Base-by-base conservation (phyloP, 2,113 vertebrate genomes). In the Hypanus sabinus region DNA sequence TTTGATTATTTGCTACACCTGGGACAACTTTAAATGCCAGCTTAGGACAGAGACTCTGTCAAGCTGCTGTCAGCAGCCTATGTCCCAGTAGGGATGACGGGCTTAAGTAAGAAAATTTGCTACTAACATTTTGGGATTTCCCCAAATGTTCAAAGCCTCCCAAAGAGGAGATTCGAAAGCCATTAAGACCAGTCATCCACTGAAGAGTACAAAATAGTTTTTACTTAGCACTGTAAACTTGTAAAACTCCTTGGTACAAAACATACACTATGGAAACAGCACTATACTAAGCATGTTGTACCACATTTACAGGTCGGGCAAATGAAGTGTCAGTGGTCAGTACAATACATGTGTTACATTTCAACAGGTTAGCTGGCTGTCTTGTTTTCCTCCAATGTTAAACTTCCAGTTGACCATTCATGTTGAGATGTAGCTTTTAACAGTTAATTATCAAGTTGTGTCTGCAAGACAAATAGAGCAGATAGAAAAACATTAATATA, bases 331-430 rank as follows among this genome's bases (percentile, higher is more conserved):
- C n/a, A 65, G 5, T n/a, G 62, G 85, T 90, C 85, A 90, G 60
- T 88, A 65, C 85, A 65, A 27, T 30, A 88, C 85, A 88, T 30
- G 30, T 30, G n/a, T 88, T 30, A 88, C 22, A 55, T 27, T 55
- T 27, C 24, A 90, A 60, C 85, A 90, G 60, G 60, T 90, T 65
- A 68, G 60, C 14, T 62, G 30, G 57, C 60, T 33, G 57, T 57
- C 30, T 88, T 88, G 85, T 88, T 33, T 87, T 60, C 85, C 62
- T 88, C 85, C 81, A 18, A 62, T 62, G 85, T 90, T 90, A 90
- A 73, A 33, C 27, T 62, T 90, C 16, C 85, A 5, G n/a, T 65
- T 18, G 16, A 36, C 60, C 60, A 68, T 30, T 90, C 16, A 24
- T 62, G 11, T 60, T 60, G 60, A 33, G 60, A 33, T 90, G 85